Evolutionary conservation across 1,140 invertebrate species (phyloP).

Genomic region (Lepidurus couesii): DNA sequence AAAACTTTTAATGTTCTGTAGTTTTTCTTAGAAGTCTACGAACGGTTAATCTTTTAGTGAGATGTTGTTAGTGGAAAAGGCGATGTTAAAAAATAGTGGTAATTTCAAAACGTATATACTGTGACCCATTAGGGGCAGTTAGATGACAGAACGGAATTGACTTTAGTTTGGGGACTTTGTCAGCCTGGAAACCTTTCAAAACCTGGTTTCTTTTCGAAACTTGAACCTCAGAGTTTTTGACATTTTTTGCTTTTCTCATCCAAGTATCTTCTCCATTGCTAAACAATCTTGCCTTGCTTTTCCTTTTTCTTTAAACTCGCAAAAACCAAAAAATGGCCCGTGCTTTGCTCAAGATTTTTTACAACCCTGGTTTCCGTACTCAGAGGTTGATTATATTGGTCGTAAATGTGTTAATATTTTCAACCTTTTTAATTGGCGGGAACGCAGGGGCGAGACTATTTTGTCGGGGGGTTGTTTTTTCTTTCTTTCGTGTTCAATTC

Average conservation of each 20-base stretch:
- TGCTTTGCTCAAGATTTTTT: constrained; percentile 19
- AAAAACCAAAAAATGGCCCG: background rate
- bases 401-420: background rate
- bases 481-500: constrained; percentile 14
- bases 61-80: background rate
- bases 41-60: background rate
- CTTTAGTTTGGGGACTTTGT: too few species aligned
- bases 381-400: background rate
- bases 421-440: background rate
- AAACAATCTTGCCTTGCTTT: background rate
- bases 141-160: background rate
- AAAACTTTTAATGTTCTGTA: background rate
- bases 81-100: background rate
- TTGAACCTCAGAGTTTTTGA: background rate
- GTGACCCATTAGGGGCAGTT: constrained; percentile 5
- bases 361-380: background rate
- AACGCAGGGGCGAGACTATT: background rate
- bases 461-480: background rate
- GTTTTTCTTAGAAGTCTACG: background rate
- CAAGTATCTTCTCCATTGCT: background rate
- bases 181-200: background rate
- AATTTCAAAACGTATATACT: background rate
- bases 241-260: background rate
- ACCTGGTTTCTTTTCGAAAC: background rate
- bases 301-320: background rate